These are phyloP conservation scores for Meloidogyne floridensis DNA, from an alignment of 1,140 invertebrate species.

Conservation along the genomic window DNA sequence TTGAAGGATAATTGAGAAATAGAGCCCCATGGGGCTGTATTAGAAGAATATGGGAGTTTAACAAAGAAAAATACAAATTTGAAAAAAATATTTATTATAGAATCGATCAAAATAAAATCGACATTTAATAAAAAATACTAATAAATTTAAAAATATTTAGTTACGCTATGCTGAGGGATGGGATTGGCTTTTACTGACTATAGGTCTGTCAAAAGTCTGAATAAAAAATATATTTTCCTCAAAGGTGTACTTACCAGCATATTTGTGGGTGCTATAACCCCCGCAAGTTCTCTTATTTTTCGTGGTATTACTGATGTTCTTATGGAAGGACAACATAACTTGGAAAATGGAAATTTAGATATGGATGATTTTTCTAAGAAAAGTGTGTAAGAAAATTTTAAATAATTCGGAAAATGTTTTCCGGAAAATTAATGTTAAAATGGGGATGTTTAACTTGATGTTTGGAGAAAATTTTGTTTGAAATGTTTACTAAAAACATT, in stretches of 20 bases:
- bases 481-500: too few relatives aligned
- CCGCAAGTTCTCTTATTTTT: conserved; percentile 38
- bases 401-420: too few relatives aligned
- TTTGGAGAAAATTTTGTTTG: too few relatives aligned
- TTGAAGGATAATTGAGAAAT: too few relatives aligned
- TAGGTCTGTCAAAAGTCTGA: neutral
- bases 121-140: neutral
- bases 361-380: conserved; percentile 36
- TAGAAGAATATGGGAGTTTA: too few relatives aligned
- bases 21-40: too few relatives aligned
- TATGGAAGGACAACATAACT: conserved; percentile 42
- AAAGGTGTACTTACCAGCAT: conserved; percentile 17
- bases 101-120: neutral
- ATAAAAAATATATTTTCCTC: too few relatives aligned
- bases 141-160: conserved; percentile 30
- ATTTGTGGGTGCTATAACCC: conserved; percentile 31
- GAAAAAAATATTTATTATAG: too few relatives aligned
- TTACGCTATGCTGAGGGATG: conserved; percentile 45
- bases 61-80: too few relatives aligned
- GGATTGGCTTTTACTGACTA: conserved; percentile 45
- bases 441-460: too few relatives aligned
- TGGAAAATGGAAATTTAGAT: conserved; percentile 39
- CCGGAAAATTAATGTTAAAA: too few relatives aligned
- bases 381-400: neutral
- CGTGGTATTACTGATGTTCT: conserved; percentile 52